Base-by-base conservation (phyloP, 2,113 vertebrate species). In the Centrocercus urophasianus region DNA sequence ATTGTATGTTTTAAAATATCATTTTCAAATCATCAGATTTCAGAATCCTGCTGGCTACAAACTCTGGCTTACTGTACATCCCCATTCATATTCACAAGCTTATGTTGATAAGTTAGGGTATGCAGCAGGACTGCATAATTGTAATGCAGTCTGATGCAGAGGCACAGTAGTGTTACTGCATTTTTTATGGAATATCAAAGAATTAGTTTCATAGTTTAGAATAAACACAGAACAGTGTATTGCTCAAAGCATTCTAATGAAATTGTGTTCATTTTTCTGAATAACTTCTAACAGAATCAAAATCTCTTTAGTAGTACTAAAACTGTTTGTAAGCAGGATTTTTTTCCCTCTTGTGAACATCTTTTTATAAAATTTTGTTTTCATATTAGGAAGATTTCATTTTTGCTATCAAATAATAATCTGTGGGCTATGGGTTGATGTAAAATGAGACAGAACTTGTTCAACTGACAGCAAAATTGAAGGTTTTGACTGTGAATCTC, bases 301-400 rank as follows among this genome's bases (percentile, higher is more conserved):
- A 5, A 14, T 56, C 11, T 56, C 22, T 75, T 75, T 13, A 76
- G 30, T 1, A 79, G 47, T 32, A 56, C 28, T 30, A 89, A 28
- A n/a, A 13, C 10, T 19, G 36, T 27, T 93, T 66, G 86, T 66
- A 69, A 76, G 24, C 7, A 71, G 42, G 13, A 76, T 50, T 50
- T 34, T 10, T 13, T 63, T 67, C 74, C 38, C 42, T 45, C 34
- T 80, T 86, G 42, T 11, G 54, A 77, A 21, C 6, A 60, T 34
- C 7, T 87, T 92, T 34, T 47, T 45, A 83, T 83, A 5, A 83
- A 71, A 17, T 66, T 85, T 63, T 80, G 28, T 87, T 85, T 95
- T 89, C 56, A 16, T 40, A 79, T 60, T 74, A 83, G 60, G 71
- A 93, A 77, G 45, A 71, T 71, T 86, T 95, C 32, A 85, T 80